These are phyloP conservation scores for Tribolium madens DNA, from an alignment of 1,140 invertebrate species.

Conservation along the genomic window DNA sequence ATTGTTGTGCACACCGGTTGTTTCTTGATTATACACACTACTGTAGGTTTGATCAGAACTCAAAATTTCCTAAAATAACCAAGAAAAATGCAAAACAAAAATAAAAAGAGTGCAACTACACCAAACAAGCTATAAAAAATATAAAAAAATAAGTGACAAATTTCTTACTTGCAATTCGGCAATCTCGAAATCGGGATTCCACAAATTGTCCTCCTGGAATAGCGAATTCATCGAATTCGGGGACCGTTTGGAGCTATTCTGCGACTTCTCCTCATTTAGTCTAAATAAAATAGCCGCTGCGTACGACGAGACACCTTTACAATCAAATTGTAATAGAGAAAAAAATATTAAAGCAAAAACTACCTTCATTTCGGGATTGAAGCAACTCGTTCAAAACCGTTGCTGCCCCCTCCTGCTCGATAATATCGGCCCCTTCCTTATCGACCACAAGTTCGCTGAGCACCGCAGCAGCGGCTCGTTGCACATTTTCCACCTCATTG, in stretches of 20 bases:
- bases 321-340: neutral
- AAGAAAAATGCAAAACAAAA: conserved; percentile 71
- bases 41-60: conserved; percentile 93
- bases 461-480: conserved; percentile 95
- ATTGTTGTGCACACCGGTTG: conserved; percentile 83
- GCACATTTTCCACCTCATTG: conserved; percentile 97
- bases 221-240: neutral
- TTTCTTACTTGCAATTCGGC: conserved; percentile 15
- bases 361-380: conserved; percentile 91
- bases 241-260: neutral
- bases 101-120: conserved; percentile 62
- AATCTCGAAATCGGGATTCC: conserved; percentile 10
- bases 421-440: conserved; percentile 95
- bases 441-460: conserved; percentile 94
- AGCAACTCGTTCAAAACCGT: conserved; percentile 93
- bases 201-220: conserved; percentile 13
- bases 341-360: conserved; percentile 11
- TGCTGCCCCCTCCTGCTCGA: conserved; percentile 95
- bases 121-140: conserved; percentile 20
- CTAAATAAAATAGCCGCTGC: neutral
- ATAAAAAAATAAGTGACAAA: neutral
- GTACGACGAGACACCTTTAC: neutral
- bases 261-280: conserved; percentile 8
- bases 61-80: conserved; percentile 87
- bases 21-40: conserved; percentile 89